Percentiles rank a stretch among this genome's conserved stretches.
phyloP scores from a whole-genome alignment of 2,888 invertebrate species.

The Temnothorax unifasciatus region DNA sequence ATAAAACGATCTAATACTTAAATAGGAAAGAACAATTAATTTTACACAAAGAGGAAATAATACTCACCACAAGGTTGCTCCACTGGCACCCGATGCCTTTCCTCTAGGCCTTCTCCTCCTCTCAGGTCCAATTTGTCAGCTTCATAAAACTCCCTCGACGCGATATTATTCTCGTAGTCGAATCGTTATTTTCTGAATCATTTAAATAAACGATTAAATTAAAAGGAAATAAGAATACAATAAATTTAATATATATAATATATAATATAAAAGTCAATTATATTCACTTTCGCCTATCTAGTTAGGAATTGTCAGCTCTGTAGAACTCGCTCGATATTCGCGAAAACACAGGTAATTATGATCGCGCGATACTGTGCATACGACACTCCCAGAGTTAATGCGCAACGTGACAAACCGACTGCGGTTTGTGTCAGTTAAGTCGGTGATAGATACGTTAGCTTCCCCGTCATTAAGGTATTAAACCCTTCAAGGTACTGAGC shows the following conservation, averaged over 20 bases:
- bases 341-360: background rate
- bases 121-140: background rate
- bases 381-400: background rate
- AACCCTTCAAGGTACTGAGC: background rate
- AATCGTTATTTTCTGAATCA: background rate
- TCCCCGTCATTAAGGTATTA: background rate
- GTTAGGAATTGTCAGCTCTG: background rate
- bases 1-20: background rate
- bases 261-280: background rate
- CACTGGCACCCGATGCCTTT: background rate
- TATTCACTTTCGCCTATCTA: background rate
- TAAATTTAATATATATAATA: background rate
- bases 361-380: background rate
- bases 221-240: background rate
- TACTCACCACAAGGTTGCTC: background rate
- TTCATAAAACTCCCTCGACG: background rate
- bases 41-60: background rate
- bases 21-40: background rate
- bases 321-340: background rate
- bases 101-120: background rate
- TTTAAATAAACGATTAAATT: background rate
- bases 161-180: background rate
- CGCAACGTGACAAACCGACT: background rate
- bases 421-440: background rate
- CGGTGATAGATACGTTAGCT: background rate